Base-by-base conservation (phyloP, 2,888 invertebrate species). In the Erynnis tages region DNA sequence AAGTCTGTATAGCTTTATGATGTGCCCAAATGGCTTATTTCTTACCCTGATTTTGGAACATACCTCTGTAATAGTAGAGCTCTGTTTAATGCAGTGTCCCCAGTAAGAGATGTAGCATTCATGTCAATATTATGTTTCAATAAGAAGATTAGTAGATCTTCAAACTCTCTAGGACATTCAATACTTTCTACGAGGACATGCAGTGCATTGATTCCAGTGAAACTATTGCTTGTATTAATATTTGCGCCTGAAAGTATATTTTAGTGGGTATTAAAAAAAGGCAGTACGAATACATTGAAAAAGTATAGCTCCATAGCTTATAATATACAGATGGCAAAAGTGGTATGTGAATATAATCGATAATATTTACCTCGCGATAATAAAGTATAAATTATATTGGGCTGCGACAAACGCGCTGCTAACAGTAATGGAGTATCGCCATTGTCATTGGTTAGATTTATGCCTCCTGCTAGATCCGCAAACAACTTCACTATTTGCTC, bases 381-480 rank as follows among this genome's bases (percentile, higher is more conserved):
- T 55, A 93, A 81, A 58, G 91, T 76, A 61, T 82, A 77, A 10
- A 90, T 91, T 30, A 92, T 76, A n/a, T 77, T 70, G 2, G 90
- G 76, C 57, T 89, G 88, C 1, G 86, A 84, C 35, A 86, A 66
- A 41, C 89, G 76, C 3, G 71, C 90, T 4, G 95, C 93, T 14
- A 93, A 71, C 61, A 94, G 90, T 40, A 95, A 72, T 0, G 95
- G 94, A 0, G 94, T 93, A 56, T 93, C 92, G 1, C 94, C 94
- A 65, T 88, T 91, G 59, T 92, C 91, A 72, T 93, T 92, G 58
- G 91, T 88, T 40, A 92, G 77, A 78, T 93, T 93, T 44, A 93
- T 82, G 55, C 92, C 90, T 1, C 93, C 92, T 49, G 91, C 90
- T 41, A 84, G 76, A 50, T 69, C 65, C 4, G 91, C 79, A 19